Evolutionary conservation across 1,140 invertebrate genomes (phyloP), one percentile per base, ranked within the genome.

Genomic region (Drosophila virilis): DNA sequence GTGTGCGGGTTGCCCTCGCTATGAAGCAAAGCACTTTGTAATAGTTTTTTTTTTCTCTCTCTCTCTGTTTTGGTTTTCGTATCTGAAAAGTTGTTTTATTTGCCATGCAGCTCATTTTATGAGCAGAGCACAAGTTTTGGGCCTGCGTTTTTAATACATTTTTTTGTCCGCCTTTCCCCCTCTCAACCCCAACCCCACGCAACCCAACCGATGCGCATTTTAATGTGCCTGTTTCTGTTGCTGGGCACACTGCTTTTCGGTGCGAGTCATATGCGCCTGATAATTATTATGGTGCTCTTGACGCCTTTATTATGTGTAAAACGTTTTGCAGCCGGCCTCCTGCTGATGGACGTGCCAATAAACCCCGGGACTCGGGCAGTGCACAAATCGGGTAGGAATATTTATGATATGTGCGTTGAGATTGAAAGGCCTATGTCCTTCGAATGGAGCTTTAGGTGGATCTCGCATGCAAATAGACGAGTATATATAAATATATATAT

Each of bases 291-390:
- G 83, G 79, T 54, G 54, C 83, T 86, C 83, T 86, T 86, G 83
- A 86, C 83, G 83, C 83, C 83, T 86, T 86, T 86, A 86, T 86
- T 82, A 86, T 70, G 83, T 86, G 83, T 88, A 86, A 86, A 86
- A 86, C 79, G 83, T 77, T 86, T 82, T 61, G 79, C 83, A 88
- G 83, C 64, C 83, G 22, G 72, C 54, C 51, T 33, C 69, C 52
- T 51, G 83, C 22, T 62, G 83, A 86, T 83, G 84, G 83, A 86
- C 68, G 78, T 80, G 75, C 51, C 66, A 70, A 69, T 70, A 64
- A 64, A 69, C 22, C 22, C 22, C 22, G 5, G 5, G 22, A 28
- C 22, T 28, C 22, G 22, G 22, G 22, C 22, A 28, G 22, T 28
- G 42, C 42, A 45, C n/a, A 45, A 28, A 48, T 48, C 46, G 46